phyloP scores from a whole-genome alignment of 2,113 vertebrate genomes.

The Carettochelys insculpta region DNA sequence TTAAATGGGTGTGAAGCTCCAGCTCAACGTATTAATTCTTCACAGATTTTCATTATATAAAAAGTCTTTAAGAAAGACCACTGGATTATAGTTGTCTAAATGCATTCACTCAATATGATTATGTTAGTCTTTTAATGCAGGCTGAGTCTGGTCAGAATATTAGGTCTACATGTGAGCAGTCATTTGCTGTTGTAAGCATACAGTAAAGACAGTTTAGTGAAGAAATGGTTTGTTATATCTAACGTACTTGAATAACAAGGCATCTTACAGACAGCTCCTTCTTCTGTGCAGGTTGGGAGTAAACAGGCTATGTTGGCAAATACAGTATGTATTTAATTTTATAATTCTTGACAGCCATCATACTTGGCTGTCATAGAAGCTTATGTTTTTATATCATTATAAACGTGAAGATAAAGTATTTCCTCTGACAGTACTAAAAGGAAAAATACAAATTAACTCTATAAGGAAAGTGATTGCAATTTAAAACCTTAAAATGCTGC shows the following conservation, averaged over 20 bases:
- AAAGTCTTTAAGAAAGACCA: slow-evolving; percentile 70
- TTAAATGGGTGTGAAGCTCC: slow-evolving; percentile 51
- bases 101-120: slow-evolving; percentile 71
- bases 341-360: background rate
- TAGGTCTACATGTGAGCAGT: slow-evolving; percentile 23
- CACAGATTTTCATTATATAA: slow-evolving; percentile 73
- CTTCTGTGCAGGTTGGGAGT: background rate
- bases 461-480: background rate
- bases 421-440: background rate
- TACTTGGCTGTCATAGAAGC: too few relatives aligned
- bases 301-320: background rate
- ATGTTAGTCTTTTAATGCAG: slow-evolving; percentile 69
- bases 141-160: slow-evolving; percentile 45
- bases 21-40: slow-evolving; percentile 66
- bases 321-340: background rate
- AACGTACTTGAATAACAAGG: background rate
- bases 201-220: slow-evolving; percentile 46
- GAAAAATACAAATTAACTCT: background rate
- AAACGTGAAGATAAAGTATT: background rate
- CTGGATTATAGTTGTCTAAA: slow-evolving; percentile 69
- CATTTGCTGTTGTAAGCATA: slow-evolving; percentile 28
- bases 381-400: background rate
- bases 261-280: background rate
- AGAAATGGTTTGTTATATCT: background rate
- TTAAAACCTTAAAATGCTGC: background rate